Percentiles rank a stretch among this genome's conserved stretches.
phyloP scores from a whole-genome alignment of 2,888 invertebrate species.

The Gonocerus acuteangulatus region DNA sequence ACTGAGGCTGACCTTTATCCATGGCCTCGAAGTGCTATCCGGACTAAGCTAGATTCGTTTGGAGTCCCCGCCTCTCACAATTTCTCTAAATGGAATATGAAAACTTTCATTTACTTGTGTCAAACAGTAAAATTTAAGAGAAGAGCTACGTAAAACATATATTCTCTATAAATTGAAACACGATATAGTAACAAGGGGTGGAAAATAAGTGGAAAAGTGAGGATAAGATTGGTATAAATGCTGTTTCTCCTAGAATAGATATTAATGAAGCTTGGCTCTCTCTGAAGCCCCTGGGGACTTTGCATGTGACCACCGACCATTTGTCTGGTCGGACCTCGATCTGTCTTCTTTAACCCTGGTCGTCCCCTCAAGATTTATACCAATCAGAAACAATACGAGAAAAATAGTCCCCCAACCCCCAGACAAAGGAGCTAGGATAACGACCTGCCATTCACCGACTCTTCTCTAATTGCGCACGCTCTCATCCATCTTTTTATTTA shows the following conservation, averaged over 20 bases:
- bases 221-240: constrained; percentile 37
- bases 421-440: constrained; percentile 28
- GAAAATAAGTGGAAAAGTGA: background rate
- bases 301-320: constrained; percentile 35
- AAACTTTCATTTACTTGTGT: too few species aligned
- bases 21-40: too few species aligned
- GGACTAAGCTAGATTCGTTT: too few species aligned
- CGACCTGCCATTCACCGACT: constrained; percentile 21
- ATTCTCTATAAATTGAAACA: too few species aligned
- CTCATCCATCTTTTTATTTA: constrained; percentile 21
- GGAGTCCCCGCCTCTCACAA: too few species aligned
- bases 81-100: too few species aligned
- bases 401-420: constrained; percentile 30
- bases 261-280: constrained; percentile 28
- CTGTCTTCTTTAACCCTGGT: constrained; percentile 33
- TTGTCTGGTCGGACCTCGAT: constrained; percentile 31
- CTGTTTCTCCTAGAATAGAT: constrained; percentile 29
- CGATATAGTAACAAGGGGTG: too few species aligned
- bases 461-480: constrained; percentile 13
- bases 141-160: too few species aligned
- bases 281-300: constrained; percentile 28
- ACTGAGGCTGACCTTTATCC: too few species aligned
- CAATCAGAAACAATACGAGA: constrained; percentile 37
- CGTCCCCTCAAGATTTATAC: constrained; percentile 33
- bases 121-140: too few species aligned